phyloP scores from a whole-genome alignment of 1,140 invertebrate genomes.

The Dendrolimus punctatus region DNA sequence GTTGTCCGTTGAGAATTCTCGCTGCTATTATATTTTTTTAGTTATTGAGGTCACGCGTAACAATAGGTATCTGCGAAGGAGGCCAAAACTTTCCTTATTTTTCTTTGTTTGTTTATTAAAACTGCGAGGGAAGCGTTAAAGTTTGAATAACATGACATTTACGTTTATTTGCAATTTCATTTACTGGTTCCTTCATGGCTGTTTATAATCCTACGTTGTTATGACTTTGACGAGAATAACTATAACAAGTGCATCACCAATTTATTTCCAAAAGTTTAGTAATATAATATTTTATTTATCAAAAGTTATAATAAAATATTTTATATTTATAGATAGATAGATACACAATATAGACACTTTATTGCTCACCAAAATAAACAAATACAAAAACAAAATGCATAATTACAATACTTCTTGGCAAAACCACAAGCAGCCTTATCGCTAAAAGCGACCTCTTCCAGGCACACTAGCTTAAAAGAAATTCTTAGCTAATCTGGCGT shows the following conservation, averaged over 20 bases:
- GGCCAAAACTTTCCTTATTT: conserved; percentile 46
- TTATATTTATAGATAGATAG: no score
- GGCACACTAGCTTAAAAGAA: no score
- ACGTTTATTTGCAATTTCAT: conserved; percentile 57
- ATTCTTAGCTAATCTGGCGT: no score
- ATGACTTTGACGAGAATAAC: conserved; percentile 18
- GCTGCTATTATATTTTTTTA: conserved; percentile 7
- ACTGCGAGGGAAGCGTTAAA: conserved; percentile 40
- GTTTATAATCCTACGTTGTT: conserved; percentile 28
- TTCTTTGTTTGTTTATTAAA: conserved; percentile 57
- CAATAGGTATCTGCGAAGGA: conserved; percentile 18
- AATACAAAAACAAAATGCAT: no score
- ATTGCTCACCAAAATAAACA: no score
- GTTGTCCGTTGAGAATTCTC: not conserved
- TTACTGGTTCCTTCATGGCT: conserved; percentile 40
- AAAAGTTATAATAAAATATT: no score
- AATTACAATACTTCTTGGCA: no score
- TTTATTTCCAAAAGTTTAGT: not conserved
- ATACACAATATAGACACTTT: no score
- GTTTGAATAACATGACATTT: conserved; percentile 40
- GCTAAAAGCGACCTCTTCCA: no score
- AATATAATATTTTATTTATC: no score
- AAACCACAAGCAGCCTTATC: no score
- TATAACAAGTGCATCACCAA: not conserved
- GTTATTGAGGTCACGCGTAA: conserved; percentile 26